A percentile compares a stretch with the other conserved stretches of the same genome.
These are phyloP conservation scores for Dromococcyx pavoninus DNA, from an alignment of 2,797 vertebrate species.

Conservation along the genomic window DNA sequence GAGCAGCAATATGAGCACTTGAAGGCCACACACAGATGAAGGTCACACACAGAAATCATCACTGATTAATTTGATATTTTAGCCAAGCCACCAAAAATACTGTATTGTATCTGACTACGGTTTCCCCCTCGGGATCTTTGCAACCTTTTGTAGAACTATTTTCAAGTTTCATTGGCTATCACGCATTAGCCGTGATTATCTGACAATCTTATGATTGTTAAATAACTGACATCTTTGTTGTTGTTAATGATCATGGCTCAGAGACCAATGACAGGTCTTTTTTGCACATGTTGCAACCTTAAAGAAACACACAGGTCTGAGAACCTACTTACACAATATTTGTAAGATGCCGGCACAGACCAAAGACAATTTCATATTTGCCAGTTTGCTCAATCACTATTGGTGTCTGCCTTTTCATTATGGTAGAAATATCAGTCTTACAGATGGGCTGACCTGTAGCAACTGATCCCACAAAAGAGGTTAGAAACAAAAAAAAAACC, in stretches of 20 bases:
- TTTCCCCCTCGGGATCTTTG: background rate
- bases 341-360: background rate
- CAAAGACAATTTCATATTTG: background rate
- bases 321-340: slow-evolving; percentile 5
- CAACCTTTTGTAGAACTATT: background rate
- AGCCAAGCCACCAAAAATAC: background rate
- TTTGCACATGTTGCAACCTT: background rate
- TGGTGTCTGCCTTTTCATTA: background rate
- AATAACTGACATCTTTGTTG: background rate
- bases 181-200: background rate
- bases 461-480: background rate
- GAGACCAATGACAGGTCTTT: background rate
- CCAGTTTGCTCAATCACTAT: background rate
- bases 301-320: background rate
- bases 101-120: background rate
- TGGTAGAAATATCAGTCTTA: background rate
- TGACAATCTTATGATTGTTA: background rate
- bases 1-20: background rate
- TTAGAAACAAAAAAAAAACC: background rate
- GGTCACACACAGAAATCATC: background rate
- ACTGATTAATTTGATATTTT: background rate
- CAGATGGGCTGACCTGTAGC: background rate
- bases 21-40: background rate
- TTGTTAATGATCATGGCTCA: background rate
- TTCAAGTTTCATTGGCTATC: background rate